Evolutionary conservation across 2,797 vertebrate genomes (phyloP).

Genomic region (Tauraco hartlaubi): DNA sequence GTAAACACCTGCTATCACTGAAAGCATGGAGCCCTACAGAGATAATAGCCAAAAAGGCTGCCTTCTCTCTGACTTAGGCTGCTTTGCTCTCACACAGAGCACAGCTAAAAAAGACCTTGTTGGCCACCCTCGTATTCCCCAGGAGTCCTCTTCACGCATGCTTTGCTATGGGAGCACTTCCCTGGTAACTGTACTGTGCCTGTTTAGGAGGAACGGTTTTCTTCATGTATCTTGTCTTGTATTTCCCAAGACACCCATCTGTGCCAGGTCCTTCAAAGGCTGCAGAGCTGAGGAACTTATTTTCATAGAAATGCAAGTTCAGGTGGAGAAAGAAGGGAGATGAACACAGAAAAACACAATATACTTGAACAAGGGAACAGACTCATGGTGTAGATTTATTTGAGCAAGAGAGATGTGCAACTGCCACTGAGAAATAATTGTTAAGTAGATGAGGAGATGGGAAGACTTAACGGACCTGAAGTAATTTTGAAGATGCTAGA

Average conservation of each 20-base stretch:
- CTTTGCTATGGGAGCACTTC: neutral
- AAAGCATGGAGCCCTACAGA: neutral
- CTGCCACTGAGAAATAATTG: neutral
- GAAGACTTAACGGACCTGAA: neutral
- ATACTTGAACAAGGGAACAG: neutral
- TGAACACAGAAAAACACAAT: neutral
- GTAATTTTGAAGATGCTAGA: neutral
- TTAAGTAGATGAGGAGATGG: neutral
- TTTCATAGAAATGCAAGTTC: neutral
- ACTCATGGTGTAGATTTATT: neutral
- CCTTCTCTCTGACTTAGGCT: rapidly evolving
- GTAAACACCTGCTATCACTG: neutral
- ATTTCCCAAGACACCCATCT: neutral
- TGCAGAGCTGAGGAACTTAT: neutral
- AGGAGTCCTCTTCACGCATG: neutral
- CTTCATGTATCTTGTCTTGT: neutral
- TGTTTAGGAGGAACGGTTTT: neutral
- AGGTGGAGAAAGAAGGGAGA: neutral
- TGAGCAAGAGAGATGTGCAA: neutral
- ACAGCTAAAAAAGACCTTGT: neutral
- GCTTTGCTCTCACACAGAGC: neutral
- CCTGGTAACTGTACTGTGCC: neutral
- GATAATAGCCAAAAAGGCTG: neutral
- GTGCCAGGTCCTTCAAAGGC: neutral
- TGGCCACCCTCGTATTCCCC: neutral